Evolutionary conservation across 2,797 vertebrate species (phyloP), one percentile per base, ranked within the genome.

Genomic region (Argyrosomus regius): DNA sequence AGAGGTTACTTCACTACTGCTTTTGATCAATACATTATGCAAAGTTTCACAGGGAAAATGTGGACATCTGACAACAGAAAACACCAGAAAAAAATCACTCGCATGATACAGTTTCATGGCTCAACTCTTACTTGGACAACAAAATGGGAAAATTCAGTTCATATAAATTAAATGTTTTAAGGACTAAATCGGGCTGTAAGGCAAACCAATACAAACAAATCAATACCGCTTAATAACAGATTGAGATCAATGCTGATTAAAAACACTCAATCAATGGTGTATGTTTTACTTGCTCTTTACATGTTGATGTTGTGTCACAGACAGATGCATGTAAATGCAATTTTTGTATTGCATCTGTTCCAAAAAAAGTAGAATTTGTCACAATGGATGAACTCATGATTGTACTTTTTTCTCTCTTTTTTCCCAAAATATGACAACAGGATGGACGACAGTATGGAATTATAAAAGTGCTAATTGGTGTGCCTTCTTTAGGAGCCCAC

Each of bases 401-500:
- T 83, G 65, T 65, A 50, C 58, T 65, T 10, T 41, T 35, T 1
- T 26, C 7, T 77, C 7, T 49, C 0, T 53, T 65, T 63, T 28
- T 49, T 6, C 8, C 60, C 17, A 50, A 76, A 65, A 56, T 39
- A 76, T 67, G 12, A 80, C 20, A 54, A 63, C 17, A 68, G 28
- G 11, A 53, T 68, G 26, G 24, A 84, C 22, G 5, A 71, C 2
- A 45, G n/a, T 45, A 62, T 66, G 71, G 45, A 78, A 75, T 73
- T 79, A 66, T 66, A 90, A 93, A 94, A 93, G 92, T 91, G 91
- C 88, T 87, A 82, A 87, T 76, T 77, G 54, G 73, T 80, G 76
- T 91, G 86, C 80, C 74, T 83, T 88, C 64, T 68, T 67, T 76
- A 62, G 57, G 8, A 53, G 74, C 75, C 74, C 59, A 18, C 35